These are phyloP conservation scores for Mesorhabditis spiculigera DNA, from an alignment of 2,888 invertebrate species.

Conservation along the genomic window DNA sequence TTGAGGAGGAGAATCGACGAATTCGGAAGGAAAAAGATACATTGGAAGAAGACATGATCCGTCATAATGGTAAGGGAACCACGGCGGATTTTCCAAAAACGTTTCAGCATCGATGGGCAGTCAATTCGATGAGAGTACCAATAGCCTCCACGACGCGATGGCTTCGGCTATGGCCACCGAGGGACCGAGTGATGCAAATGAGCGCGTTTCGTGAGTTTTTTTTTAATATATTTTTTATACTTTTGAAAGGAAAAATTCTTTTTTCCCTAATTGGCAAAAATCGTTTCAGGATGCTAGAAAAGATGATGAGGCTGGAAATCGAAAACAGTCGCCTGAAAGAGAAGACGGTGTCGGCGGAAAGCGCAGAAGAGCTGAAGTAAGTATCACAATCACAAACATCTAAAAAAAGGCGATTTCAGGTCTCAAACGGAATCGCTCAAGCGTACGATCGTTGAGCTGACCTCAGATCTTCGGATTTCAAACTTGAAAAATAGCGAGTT, in stretches of 20 bases:
- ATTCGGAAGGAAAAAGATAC: not conserved
- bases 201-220: not conserved
- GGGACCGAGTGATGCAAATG: not conserved
- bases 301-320: not conserved
- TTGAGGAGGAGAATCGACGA: conserved; percentile 5
- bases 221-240: too few species aligned
- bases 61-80: not conserved
- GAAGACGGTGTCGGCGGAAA: not conserved
- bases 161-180: not conserved
- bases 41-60: not conserved
- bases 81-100: conserved; percentile 2
- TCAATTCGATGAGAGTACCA: not conserved
- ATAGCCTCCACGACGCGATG: not conserved
- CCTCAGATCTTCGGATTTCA: not conserved
- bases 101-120: not conserved
- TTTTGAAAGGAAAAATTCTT: too few species aligned
- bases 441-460: not conserved
- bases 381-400: not conserved
- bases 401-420: not conserved
- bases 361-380: not conserved
- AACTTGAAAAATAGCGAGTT: conserved; percentile 3
- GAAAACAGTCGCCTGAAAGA: not conserved
- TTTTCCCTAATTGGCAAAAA: too few species aligned
- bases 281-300: not conserved
- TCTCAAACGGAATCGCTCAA: not conserved